phyloP scores from a whole-genome alignment of 2,113 vertebrate species.

The Climacteris rufus region DNA sequence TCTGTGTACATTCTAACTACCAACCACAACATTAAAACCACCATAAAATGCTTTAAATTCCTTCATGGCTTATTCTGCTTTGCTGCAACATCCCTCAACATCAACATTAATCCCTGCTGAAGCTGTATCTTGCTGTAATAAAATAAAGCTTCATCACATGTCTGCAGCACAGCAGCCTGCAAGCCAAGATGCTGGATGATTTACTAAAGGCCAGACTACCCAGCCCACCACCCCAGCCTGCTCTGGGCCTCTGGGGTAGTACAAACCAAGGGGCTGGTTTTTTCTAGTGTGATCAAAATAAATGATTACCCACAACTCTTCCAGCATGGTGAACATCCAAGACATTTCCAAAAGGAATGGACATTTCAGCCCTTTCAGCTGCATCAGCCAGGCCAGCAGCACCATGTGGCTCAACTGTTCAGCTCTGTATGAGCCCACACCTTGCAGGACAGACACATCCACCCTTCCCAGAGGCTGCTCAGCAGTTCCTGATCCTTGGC shows the following conservation, averaged over 20 bases:
- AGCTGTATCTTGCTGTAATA: background rate
- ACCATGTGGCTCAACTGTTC: background rate
- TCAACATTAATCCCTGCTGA: background rate
- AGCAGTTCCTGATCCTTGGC: background rate
- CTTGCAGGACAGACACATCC: background rate
- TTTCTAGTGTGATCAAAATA: background rate
- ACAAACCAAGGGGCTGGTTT: background rate
- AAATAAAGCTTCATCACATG: background rate
- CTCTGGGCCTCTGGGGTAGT: background rate
- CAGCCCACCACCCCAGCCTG: background rate
- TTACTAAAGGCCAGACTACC: background rate
- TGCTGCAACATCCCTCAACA: background rate
- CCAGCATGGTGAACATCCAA: background rate
- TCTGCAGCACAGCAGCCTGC: background rate
- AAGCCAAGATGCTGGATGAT: background rate
- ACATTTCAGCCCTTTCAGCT: background rate
- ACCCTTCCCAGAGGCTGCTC: background rate
- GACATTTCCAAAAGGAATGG: background rate
- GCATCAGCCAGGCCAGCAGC: background rate
- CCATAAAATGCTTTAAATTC: background rate
- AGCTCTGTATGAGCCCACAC: rapidly evolving
- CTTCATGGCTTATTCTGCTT: background rate
- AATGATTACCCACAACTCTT: background rate
- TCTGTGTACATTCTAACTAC: background rate
- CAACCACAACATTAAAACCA: background rate